phyloP scores from a whole-genome alignment of 1,140 invertebrate genomes.

The Polyergus mexicanus region DNA sequence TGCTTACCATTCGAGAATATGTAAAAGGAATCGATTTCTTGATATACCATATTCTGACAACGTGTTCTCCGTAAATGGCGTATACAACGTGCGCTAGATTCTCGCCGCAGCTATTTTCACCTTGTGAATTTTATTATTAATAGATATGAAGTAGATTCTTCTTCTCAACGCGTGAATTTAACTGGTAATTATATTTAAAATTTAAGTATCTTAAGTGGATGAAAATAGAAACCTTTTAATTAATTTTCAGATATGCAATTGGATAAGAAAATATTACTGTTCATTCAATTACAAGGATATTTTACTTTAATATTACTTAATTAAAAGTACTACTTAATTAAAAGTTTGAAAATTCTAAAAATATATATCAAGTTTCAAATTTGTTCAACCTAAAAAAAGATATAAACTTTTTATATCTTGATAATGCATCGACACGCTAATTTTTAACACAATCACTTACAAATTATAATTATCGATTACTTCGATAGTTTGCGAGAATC shows the following conservation, averaged over 20 bases:
- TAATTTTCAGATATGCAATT: not conserved
- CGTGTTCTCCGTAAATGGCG: conserved; percentile 26
- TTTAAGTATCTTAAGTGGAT: not conserved
- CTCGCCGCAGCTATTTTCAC: not conserved
- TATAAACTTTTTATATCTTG: not conserved
- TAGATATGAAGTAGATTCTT: not conserved
- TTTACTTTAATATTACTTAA: conserved; percentile 12
- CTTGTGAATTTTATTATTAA: not conserved
- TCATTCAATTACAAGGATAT: not conserved
- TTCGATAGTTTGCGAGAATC: not conserved
- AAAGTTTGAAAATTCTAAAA: not conserved
- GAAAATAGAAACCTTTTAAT: not conserved
- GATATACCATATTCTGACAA: conserved; percentile 55
- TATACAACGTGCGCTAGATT: conserved; percentile 30
- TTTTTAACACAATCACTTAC: not conserved
- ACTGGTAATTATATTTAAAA: not conserved
- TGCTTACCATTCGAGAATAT: conserved; percentile 47
- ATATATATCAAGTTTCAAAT: not conserved
- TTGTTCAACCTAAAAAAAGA: not conserved
- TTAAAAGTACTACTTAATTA: not conserved
- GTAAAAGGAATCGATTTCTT: conserved; percentile 56
- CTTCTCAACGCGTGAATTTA: not conserved
- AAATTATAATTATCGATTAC: not conserved
- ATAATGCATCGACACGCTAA: not conserved
- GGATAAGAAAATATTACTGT: not conserved